Base-by-base conservation (phyloP, 2,888 invertebrate species). In the Spodoptera picta region DNA sequence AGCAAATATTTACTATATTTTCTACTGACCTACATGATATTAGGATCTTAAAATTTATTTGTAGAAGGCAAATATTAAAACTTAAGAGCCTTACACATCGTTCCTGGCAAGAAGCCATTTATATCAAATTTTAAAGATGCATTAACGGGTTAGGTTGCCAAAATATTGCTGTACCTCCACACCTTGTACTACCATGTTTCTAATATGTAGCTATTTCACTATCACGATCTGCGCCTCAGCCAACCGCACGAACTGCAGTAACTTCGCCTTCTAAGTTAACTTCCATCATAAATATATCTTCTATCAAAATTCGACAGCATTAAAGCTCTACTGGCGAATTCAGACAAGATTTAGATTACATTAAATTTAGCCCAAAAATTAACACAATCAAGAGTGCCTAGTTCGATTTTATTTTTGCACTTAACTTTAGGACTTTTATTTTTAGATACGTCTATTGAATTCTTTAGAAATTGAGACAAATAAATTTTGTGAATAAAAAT, bases 341-440 rank as follows among this genome's bases (percentile, higher is more conserved):
- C 12, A 43, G 43, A n/a, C 10, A 10, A 69, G 12, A 45, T 56
- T 56, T 48, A 24, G 48, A 49, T 49, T 42, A 42, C 45, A 52
- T 58, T 27, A 14, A 60, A 47, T 27, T 63, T 45, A 31, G 14
- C 11, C 7, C 3, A 43, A 23, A 55, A 70, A 36, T 43, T 12
- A 43, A 27, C 31, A 23, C 3, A 1, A 23, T 24, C 31, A 27
- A 27, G 10, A 43, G 23, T 23, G 6, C n/a, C 41, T 12, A 11
- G 2, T 3, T 45, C 19, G 23, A n/a, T 36, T 64, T 19, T n/a
- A 19, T 9, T 27, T 9, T 27, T 9, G n/a, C 11, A 14, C n/a
- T 27, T 12, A n/a, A 60, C 3, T 4, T 31, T 23, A 19, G 31
- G n/a, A 47, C 41, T 47, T 43, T 19, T 31, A 31, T 31, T 41